Base-by-base conservation (phyloP, 2,797 vertebrate species). In the Alfaro cultratus region DNA sequence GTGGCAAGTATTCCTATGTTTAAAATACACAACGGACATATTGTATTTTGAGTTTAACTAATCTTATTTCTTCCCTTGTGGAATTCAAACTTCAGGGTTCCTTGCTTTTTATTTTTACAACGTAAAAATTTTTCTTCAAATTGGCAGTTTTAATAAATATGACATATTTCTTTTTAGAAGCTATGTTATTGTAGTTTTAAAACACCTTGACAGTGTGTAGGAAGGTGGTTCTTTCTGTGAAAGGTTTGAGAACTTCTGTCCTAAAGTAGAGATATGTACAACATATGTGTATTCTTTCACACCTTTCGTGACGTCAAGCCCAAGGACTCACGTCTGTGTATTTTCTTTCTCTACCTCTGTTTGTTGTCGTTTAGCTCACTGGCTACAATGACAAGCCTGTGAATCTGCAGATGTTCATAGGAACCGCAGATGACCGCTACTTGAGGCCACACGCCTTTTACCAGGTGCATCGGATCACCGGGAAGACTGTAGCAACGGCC, bases 361-460 rank as follows among this genome's bases (percentile, higher is more conserved):
- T 80, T 87, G 83, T 89, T 83, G 26, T 85, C n/a, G 87, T 77
- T 91, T 95, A 99, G 99, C 97, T 99, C 86, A 92, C 96, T 87
- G 98, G 99, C 94, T 99, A 98, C 94, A 98, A 75, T 1, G 98
- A 99, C 91, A 99, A 99, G 92, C 97, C 97, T 1, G 91, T 99
- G 91, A 99, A 98, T 95, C 94, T 99, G 64, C 99, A 99, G 89
- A 99, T 99, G 98, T 99, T 99, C 96, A 99, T 99, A 1, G 99
- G 99, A 70, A 99, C 99, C 0, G 98, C 99, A 39, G 99, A 99
- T 75, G 99, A 99, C 91, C 97, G 99, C 74, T 99, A 99, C 94
- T 93, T 99, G 88, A 96, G 98, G 88, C 98, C 98, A 39, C 98
- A 99, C 9, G 98, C 98, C 3, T 99, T 99, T 95, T 99, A 99